Base-by-base conservation (phyloP, 1,140 invertebrate genomes). In the Anoplolepis gracilipes region DNA sequence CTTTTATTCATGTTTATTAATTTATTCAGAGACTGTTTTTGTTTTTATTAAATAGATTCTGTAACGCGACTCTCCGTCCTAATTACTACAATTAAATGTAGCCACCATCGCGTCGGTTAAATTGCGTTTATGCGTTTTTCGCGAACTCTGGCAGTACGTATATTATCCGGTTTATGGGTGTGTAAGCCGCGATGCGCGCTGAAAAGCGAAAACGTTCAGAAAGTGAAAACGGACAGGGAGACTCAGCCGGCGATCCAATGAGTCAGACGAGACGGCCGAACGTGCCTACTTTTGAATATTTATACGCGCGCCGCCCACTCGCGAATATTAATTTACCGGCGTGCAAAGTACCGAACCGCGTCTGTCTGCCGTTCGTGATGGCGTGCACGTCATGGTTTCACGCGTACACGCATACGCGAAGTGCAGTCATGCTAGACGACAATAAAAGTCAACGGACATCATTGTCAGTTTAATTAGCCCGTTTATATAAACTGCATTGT, bases 221-320 rank as follows among this genome's bases (percentile, higher is more conserved):
- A 85, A 85, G 84, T 78, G 84, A 85, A 85, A 85, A 85, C 77
- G 53, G 42, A 85, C 77, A n/a, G 49, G 13, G 75, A 42, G 36
- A 64, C 65, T 49, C 62, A 46, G 65, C 53, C 53, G 53, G 62
- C 84, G 61, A 77, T 30, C 61, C 72, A 77, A 77, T 77, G 81
- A 77, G 72, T 84, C 81, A 77, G 70, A 62, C 61, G 57, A 84
- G 84, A 69, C 76, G 65, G 49, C 53, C 84, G 84, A 79, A 72
- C 76, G 65, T 61, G 77, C 76, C 53, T 85, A 85, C 77, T 85
- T 85, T 85, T 85, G 76, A 85, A 85, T 85, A 85, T 85, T 85
- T 85, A 85, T 81, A 62, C 55, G 57, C 81, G 72, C 42, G 49
- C 76, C 84, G 64, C 84, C 75, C 53, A 85, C 84, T 85, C 61